Percentiles rank a stretch among this genome's conserved stretches.
These are phyloP conservation scores for Mythimna loreyi DNA, from an alignment of 2,888 invertebrate genomes.

Conservation along the genomic window DNA sequence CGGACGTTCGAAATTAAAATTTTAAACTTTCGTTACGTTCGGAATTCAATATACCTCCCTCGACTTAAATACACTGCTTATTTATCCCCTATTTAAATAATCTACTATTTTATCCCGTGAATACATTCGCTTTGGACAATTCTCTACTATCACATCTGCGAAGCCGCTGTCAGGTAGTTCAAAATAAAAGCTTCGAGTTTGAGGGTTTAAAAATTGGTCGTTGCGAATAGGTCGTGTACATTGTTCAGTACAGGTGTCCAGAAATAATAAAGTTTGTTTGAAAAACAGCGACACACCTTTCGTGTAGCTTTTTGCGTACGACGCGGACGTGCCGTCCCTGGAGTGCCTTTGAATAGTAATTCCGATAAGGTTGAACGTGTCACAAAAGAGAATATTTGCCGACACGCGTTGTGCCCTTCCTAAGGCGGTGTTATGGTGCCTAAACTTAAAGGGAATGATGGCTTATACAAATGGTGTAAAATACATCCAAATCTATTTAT, in stretches of 20 bases:
- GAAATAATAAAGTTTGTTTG: conserved; percentile 8
- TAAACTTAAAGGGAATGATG: conserved; percentile 13
- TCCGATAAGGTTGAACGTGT: conserved; percentile 46
- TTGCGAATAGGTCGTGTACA: conserved; percentile 1
- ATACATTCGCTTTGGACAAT: too few relatives aligned
- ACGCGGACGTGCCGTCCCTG: conserved; percentile 35
- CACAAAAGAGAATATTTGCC: conserved; percentile 38
- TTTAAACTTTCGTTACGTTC: too few relatives aligned
- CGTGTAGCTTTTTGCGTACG: conserved; percentile 27
- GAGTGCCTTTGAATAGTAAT: conserved; percentile 50
- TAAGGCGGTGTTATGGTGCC: conserved; percentile 15
- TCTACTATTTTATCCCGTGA: too few relatives aligned
- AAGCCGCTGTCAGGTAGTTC: too few relatives aligned
- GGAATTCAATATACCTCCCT: too few relatives aligned
- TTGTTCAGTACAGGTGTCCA: neutral
- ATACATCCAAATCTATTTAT: neutral
- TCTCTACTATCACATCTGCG: too few relatives aligned
- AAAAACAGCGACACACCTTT: conserved; percentile 33
- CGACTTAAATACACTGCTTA: too few relatives aligned
- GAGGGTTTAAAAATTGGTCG: neutral
- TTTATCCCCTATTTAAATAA: too few relatives aligned
- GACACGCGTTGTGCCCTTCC: conserved; percentile 20
- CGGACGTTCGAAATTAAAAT: too few relatives aligned
- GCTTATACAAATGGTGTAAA: too few relatives aligned
- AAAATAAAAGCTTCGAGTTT: too few relatives aligned